Percentiles rank a stretch among this genome's conserved stretches.
phyloP scores from a whole-genome alignment of 53 echinoderm and acorn worm species.

The Astropecten irregularis region DNA sequence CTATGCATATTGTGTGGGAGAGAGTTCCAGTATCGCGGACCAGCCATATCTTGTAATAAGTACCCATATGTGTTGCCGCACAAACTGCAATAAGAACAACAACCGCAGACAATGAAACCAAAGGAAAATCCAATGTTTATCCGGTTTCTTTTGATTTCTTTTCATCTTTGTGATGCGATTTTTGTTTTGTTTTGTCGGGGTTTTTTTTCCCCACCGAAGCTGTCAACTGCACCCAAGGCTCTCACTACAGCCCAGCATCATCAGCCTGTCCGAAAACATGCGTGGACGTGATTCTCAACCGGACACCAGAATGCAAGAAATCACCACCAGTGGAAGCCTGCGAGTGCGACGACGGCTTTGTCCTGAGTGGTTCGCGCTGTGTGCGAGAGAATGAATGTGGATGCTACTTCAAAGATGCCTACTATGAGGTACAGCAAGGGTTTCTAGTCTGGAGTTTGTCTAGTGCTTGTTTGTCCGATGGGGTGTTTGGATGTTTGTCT shows the following conservation, averaged over 20 bases:
- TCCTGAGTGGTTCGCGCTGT: conserved; percentile 63
- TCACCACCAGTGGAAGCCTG: conserved; percentile 78
- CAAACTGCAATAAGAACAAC: no score
- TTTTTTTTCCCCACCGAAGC: conserved; percentile 21
- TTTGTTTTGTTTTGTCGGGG: neutral
- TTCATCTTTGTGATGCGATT: neutral
- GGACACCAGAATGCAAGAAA: conserved; percentile 27
- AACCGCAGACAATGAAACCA: no score
- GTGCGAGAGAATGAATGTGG: conserved; percentile 75
- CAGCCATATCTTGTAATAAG: no score
- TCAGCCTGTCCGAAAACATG: conserved; percentile 60
- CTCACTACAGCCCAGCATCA: conserved; percentile 61
- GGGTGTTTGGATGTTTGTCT: no score
- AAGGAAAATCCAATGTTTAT: neutral
- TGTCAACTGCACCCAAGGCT: conserved; percentile 53
- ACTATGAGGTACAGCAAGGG: conserved; percentile 57
- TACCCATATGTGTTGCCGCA: no score
- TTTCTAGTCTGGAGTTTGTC: neutral
- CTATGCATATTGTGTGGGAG: no score
- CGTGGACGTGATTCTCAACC: neutral
- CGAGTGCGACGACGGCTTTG: conserved; percentile 67
- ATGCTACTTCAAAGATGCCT: conserved; percentile 36
- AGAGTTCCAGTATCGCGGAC: no score
- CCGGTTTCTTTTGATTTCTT: neutral
- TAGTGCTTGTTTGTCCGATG: no score